Base-by-base conservation (phyloP, 2,888 invertebrate genomes). In the Teleogryllus oceanicus region DNA sequence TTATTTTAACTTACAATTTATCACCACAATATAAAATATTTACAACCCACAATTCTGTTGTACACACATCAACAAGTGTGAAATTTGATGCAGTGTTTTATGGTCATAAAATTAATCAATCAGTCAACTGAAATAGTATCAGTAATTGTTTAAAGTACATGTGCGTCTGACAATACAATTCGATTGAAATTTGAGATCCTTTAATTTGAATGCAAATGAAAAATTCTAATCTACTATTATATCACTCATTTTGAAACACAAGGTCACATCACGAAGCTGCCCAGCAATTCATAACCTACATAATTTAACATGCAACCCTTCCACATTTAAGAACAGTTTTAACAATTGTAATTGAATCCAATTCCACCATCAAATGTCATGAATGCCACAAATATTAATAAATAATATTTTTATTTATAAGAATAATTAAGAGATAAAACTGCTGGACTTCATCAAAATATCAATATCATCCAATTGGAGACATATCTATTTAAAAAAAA, bases 151-250 rank as follows among this genome's bases (percentile, higher is more conserved):
- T 62, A 13, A 62, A 62, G 62, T 62, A 62, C 62, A n/a, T 62
- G 62, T 62, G 62, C 62, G 62, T 62, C n/a, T 18, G 62, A 62
- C n/a, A 62, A 62, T 62, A 62, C n/a, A 62, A 62, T 62, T 62
- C 62, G n/a, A 62, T n/a, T n/a, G n/a, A 62, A 62, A 18, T 62
- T n/a, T 62, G 62, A 62, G 62, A 62, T 62, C 62, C 62, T n/a
- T 62, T 5, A 62, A 18, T 18, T 62, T 62, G 62, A 62, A 62
- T 62, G 62, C 13, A 62, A 62, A 13, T 62, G 13, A 62, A 13
- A 62, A 62, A 62, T 62, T 8, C 62, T 62, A 18, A 11, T 18
- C 13, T 18, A 62, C 62, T 62, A 62, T 62, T 18, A 62, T 62
- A 62, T 62, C 62, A 62, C 62, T 62, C 62, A 18, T 62, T 37